phyloP scores from a whole-genome alignment of 2,888 invertebrate species.

The Eucera pruinosa region DNA sequence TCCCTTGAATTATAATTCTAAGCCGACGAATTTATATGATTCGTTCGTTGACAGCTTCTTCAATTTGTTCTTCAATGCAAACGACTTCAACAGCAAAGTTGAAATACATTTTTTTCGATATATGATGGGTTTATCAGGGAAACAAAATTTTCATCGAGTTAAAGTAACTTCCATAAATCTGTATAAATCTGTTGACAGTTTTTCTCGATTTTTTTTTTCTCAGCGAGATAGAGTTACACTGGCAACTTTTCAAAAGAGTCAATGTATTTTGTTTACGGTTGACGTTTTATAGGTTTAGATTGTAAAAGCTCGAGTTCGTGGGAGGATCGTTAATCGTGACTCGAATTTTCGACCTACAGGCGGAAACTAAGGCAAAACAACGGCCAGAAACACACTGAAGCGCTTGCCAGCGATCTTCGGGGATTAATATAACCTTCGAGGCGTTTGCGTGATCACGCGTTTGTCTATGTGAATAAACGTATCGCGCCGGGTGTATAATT shows the following conservation, averaged over 20 bases:
- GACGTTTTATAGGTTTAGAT: background rate
- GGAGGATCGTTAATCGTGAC: background rate
- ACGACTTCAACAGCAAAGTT: no score
- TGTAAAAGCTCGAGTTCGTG: background rate
- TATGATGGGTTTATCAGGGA: no score
- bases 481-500: slow-evolving; percentile 78
- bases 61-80: no score
- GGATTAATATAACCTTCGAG: slow-evolving; percentile 82
- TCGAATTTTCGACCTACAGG: background rate
- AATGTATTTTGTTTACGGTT: background rate
- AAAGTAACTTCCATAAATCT: background rate
- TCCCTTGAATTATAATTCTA: no score
- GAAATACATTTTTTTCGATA: no score
- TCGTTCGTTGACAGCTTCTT: no score
- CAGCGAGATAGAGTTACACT: no score
- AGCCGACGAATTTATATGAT: no score
- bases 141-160: no score
- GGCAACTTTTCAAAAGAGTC: no score
- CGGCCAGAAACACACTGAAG: slow-evolving; percentile 76
- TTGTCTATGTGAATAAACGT: slow-evolving; percentile 60
- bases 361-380: slow-evolving; percentile 54
- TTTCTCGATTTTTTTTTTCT: background rate
- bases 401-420: slow-evolving; percentile 76
- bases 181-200: background rate
- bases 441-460: slow-evolving; percentile 68